phyloP scores from a whole-genome alignment of 2,888 invertebrate genomes.

The Anodontia alba region DNA sequence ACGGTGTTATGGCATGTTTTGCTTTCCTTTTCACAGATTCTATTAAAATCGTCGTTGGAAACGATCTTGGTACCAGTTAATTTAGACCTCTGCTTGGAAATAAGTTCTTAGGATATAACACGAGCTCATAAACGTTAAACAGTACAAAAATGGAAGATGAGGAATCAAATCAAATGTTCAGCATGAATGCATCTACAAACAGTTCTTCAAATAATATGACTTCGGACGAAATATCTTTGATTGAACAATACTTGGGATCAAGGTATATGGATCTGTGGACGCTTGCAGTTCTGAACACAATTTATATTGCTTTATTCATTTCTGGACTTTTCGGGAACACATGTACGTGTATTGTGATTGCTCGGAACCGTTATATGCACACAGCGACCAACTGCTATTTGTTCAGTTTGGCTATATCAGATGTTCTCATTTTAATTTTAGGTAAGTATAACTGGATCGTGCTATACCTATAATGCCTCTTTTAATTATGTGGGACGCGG shows the following conservation, averaged over 20 bases:
- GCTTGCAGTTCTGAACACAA: slow-evolving; percentile 42
- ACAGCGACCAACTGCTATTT: slow-evolving; percentile 94
- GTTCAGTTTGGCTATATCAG: slow-evolving; percentile 95
- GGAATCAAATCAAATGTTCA: too few relatives aligned
- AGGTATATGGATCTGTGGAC: slow-evolving; percentile 35
- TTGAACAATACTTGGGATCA: slow-evolving; percentile 31
- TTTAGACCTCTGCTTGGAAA: too few relatives aligned
- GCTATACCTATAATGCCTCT: too few relatives aligned
- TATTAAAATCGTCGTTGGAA: too few relatives aligned
- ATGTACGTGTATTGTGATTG: slow-evolving; percentile 71
- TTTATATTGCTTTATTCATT: slow-evolving; percentile 54
- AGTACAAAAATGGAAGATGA: too few relatives aligned
- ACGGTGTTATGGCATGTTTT: too few relatives aligned
- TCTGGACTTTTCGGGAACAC: slow-evolving; percentile 67
- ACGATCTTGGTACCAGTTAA: too few relatives aligned
- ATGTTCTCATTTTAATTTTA: slow-evolving; percentile 91
- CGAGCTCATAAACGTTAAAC: too few relatives aligned
- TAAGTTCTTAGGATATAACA: too few relatives aligned
- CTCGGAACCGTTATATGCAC: slow-evolving; percentile 89
- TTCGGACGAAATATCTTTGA: not conserved
- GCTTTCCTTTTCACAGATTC: too few relatives aligned
- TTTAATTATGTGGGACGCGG: too few relatives aligned
- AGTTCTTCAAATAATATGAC: not conserved
- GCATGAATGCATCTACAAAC: not conserved
- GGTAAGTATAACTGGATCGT: slow-evolving; percentile 88